A percentile compares a stretch with the other conserved stretches of the same genome.
phyloP scores from a whole-genome alignment of 2,797 vertebrate genomes.

The Forpus xanthops region DNA sequence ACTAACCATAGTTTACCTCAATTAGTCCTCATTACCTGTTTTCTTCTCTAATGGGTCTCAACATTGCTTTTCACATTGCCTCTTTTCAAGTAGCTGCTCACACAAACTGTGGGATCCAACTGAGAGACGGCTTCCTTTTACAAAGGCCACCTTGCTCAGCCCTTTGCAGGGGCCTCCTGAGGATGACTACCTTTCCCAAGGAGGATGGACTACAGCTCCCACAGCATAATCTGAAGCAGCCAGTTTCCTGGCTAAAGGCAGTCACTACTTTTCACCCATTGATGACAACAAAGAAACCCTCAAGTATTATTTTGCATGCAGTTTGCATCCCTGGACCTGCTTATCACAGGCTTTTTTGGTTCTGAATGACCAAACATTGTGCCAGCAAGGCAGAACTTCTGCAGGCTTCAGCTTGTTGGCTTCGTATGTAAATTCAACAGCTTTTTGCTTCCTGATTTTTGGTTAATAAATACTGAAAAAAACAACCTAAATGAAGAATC shows the following conservation, averaged over 20 bases:
- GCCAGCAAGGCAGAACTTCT: background rate
- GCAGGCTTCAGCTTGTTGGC: background rate
- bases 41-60: background rate
- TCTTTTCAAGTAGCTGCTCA: background rate
- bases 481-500: background rate
- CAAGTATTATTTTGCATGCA: background rate
- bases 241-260: background rate
- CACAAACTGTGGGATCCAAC: background rate
- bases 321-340: background rate
- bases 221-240: rapidly evolving
- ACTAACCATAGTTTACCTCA: background rate
- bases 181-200: background rate
- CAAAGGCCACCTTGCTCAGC: background rate
- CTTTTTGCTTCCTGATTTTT: background rate
- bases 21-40: background rate
- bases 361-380: background rate
- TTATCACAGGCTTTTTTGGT: background rate
- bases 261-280: rapidly evolving
- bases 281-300: background rate
- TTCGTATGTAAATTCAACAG: background rate
- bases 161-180: background rate
- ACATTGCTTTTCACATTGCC: rapidly evolving
- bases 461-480: background rate
- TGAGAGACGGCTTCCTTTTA: background rate
- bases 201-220: background rate